Base-by-base conservation (phyloP, 1,140 invertebrate genomes). In the Drosophila mauritiana region DNA sequence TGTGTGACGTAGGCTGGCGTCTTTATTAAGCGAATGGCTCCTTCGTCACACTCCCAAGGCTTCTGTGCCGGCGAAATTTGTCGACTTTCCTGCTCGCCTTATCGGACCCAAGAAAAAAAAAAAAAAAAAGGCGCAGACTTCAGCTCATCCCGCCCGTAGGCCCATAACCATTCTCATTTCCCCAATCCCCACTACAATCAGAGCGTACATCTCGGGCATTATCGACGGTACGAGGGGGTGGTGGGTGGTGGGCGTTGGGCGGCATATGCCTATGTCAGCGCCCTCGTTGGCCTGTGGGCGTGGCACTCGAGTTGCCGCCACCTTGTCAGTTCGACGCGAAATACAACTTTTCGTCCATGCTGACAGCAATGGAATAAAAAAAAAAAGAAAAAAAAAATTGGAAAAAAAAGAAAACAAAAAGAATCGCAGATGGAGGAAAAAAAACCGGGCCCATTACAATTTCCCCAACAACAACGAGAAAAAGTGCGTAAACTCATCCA, bases 401-500 rank as follows among this genome's bases (percentile, higher is more conserved):
- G 0, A 34, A 17, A 31, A 68, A 46, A 34, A 59, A 42, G 7
- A 22, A 46, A 55, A 52, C 7, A 20, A 51, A 45, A 20, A 61
- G 34, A n/a, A 25, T 27, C 8, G 25, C 48, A 51, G 48, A 51
- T 45, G 48, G 25, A 8, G 3, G 0, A 40, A 59, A 70, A 52
- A 31, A 45, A 54, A 62, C 67, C 63, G 64, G 57, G 79, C 52
- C 63, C 78, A 80, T 80, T 80, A 69, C 77, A 56, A 73, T 48
- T 46, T 51, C 53, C 31, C 31, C 7, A 8, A 31, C 7, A 10
- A 31, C 7, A 49, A 1, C 37, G 17, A 48, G 43, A 78, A 78
- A 67, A 58, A 70, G 43, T 72, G 72, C 78, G 78, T 80, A 80
- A 80, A 80, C 80, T 80, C 57, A 80, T 80, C 64, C 55, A 59